Base-by-base conservation (phyloP, 2,113 vertebrate species). In the Leuciscus idus region DNA sequence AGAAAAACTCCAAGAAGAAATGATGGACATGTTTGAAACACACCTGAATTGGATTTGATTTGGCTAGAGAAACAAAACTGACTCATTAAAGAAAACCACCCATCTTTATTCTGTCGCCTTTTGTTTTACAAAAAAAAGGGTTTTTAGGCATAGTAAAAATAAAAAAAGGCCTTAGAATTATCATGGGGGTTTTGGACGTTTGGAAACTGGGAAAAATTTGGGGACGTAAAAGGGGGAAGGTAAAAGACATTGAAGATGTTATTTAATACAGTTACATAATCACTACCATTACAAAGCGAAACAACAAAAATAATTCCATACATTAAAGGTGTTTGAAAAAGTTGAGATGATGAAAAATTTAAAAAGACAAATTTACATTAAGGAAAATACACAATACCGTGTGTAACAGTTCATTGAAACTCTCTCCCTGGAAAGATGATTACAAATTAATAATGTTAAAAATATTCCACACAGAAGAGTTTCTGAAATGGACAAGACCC, bases 251-350 rank as follows among this genome's bases (percentile, higher is more conserved):
- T n/a, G 52, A 43, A 43, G 6, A 82, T 8, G 12, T 61, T n/a
- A 82, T 70, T 73, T 84, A 73, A 39, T 57, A 73, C 8, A 59
- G 33, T 43, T 52, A 76, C 48, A 76, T 76, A 30, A 55, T 77
- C 72, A 75, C 72, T 77, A 55, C n/a, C 26, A 19, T 55, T 55
- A 17, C 3, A 55, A 70, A n/a, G n/a, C 30, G 0, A 73, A 57
- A 83, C 66, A 59, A 83, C 50, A 72, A 57, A 57, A 83, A 84
- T n/a, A 73, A 73, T 57, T 68, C 30, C 30, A 84, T 43, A 84
- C 68, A 84, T 52, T 83, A 72, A 50, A 59, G n/a, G 59, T 36
- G 6, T 79, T 57, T 79, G 28, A 59, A 43, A 64, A 59, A 77
- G 43, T 26, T 48, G 15, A 36, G 43, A 11, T 2, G 5, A 68